These are phyloP conservation scores for Protosalanx chinensis DNA, from an alignment of 2,797 vertebrate species.

Conservation along the genomic window DNA sequence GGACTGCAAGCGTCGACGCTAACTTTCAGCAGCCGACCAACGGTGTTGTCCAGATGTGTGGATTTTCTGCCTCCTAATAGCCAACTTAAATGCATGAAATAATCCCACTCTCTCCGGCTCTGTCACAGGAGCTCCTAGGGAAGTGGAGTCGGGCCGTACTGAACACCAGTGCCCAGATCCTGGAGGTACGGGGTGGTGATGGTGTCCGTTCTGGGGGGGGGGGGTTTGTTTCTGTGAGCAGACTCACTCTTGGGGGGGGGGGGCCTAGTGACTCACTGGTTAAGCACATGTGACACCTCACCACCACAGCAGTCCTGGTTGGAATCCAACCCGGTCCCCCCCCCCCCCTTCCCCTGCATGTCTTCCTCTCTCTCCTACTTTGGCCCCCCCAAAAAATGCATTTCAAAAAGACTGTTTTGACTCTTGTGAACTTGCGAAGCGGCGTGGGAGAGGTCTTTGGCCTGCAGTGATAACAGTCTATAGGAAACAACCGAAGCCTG, in stretches of 20 bases:
- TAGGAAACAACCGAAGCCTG: conserved; percentile 16
- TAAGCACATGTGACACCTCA: no score
- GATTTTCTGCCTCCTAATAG: conserved; percentile 64
- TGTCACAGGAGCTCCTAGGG: conserved; percentile 10
- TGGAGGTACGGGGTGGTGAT: not conserved
- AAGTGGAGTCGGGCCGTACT: no score
- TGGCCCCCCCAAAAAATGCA: no score
- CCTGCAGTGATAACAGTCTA: conserved; percentile 20
- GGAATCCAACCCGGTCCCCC: no score
- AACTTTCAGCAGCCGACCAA: conserved; percentile 76
- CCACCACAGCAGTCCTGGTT: no score
- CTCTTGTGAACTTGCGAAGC: conserved; percentile 26
- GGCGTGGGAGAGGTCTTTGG: conserved; percentile 19
- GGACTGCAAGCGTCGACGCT: conserved; percentile 78
- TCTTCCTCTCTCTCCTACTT: no score
- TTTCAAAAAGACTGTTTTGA: not conserved
- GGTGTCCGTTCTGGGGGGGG: not conserved
- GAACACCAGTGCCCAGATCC: not conserved
- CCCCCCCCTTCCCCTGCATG: no score
- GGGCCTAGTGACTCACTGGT: no score
- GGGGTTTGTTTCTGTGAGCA: no score
- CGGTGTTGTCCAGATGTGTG: conserved; percentile 73
- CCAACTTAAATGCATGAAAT: conserved; percentile 67
- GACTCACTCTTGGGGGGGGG: no score
- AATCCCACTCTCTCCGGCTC: conserved; percentile 54